Evolutionary conservation across 2,797 vertebrate genomes (phyloP).

Genomic region (Cuculus canorus): DNA sequence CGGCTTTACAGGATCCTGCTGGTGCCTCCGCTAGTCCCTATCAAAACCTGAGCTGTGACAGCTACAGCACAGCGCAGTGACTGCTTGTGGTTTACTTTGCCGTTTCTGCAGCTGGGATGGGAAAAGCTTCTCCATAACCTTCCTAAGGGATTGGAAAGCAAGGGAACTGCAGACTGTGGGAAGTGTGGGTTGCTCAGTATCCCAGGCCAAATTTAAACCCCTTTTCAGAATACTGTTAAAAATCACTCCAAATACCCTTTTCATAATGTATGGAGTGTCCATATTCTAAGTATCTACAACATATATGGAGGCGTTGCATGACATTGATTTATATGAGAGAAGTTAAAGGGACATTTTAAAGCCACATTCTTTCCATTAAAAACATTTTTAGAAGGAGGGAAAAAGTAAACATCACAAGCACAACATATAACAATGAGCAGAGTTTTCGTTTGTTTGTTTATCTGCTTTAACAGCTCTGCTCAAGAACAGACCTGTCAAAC

Average conservation of each 20-base stretch:
- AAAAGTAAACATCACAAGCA: constrained; percentile 16
- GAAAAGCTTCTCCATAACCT: constrained; percentile 8
- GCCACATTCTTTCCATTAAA: constrained; percentile 8
- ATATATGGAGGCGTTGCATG: neutral
- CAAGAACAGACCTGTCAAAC: constrained; percentile 50
- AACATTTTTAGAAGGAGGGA: neutral
- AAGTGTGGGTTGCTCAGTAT: constrained; percentile 52
- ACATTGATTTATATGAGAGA: constrained; percentile 28
- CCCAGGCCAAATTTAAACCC: constrained; percentile 69
- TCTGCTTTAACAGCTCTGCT: constrained; percentile 21
- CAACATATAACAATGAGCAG: neutral
- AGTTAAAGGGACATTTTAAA: constrained; percentile 26
- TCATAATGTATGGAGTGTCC: neutral
- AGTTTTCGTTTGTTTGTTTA: constrained; percentile 54
- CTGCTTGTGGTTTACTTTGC: neutral
- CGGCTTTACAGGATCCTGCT: neutral
- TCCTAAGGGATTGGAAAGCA: constrained; percentile 50
- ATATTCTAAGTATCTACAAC: neutral
- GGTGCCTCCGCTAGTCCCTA: neutral
- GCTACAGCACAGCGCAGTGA: neutral
- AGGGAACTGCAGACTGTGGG: constrained; percentile 67
- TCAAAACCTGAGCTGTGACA: neutral
- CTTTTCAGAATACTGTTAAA: constrained; percentile 39
- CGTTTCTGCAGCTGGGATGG: neutral
- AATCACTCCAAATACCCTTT: constrained; percentile 24